phyloP scores from a whole-genome alignment of 2,797 vertebrate genomes.

The Macropodus opercularis region DNA sequence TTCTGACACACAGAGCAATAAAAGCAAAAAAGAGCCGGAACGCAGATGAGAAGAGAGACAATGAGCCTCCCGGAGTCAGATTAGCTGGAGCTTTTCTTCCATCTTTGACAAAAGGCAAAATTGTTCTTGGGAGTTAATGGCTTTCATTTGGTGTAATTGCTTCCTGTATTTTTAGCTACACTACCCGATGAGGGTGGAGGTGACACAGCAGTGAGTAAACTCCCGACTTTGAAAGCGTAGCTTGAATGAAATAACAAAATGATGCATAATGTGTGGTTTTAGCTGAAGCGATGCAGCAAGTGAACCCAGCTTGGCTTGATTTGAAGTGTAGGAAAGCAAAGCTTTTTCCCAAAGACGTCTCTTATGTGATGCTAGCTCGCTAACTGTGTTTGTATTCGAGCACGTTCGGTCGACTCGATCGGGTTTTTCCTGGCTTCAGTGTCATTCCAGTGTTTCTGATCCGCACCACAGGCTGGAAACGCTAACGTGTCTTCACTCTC shows the following conservation, averaged over 20 bases:
- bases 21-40: constrained; percentile 30
- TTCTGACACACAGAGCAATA: constrained; percentile 71
- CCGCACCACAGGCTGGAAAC: too few species aligned
- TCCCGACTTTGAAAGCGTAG: not conserved
- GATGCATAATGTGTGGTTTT: not conserved
- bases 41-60: constrained; percentile 53
- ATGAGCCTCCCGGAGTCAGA: constrained; percentile 41
- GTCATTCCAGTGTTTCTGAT: too few species aligned
- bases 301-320: not conserved
- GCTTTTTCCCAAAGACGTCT: too few species aligned
- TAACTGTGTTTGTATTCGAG: too few species aligned
- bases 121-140: constrained; percentile 56
- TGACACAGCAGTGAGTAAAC: constrained; percentile 13
- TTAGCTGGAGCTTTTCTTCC: constrained; percentile 44
- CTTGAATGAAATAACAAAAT: not conserved
- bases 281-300: not conserved
- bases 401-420: too few species aligned
- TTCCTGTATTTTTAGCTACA: constrained; percentile 37
- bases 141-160: constrained; percentile 54
- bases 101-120: constrained; percentile 59
- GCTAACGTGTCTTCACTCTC: too few species aligned
- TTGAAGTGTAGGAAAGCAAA: constrained; percentile 7
- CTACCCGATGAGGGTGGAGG: constrained; percentile 5
- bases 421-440: too few species aligned
- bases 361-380: too few species aligned